A percentile compares a stretch with the other conserved stretches of the same genome.
phyloP scores from a whole-genome alignment of 2,888 invertebrate genomes.

The Clitarchus hookeri region DNA sequence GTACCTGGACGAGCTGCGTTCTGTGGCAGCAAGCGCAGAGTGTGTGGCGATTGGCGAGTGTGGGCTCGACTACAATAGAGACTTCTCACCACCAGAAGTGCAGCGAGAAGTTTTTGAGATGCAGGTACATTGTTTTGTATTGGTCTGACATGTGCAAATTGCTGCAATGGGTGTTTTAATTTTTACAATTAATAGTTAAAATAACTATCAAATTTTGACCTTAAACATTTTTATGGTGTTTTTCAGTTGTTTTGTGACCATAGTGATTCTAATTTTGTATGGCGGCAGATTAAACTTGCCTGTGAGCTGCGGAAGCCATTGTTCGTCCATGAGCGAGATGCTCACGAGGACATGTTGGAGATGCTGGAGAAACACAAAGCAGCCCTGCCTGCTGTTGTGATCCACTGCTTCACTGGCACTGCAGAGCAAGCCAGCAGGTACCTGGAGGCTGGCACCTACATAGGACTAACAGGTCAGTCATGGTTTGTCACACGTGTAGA shows the following conservation, averaged over 20 bases:
- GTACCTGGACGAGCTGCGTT: conserved; percentile 65
- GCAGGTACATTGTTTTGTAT: conserved; percentile 61
- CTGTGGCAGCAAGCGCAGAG: conserved; percentile 78
- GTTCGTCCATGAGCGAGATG: conserved; percentile 90
- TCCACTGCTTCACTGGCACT: conserved; percentile 91
- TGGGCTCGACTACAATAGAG: conserved; percentile 91
- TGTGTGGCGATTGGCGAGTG: conserved; percentile 95
- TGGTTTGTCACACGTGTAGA: too few relatives aligned
- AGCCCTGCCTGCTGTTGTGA: conserved; percentile 77
- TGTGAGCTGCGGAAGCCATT: conserved; percentile 85
- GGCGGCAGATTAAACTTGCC: conserved; percentile 76
- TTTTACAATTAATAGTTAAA: too few relatives aligned
- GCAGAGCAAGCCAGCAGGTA: conserved; percentile 82
- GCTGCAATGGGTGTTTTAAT: too few relatives aligned
- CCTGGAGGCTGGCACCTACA: conserved; percentile 81
- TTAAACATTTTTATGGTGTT: too few relatives aligned
- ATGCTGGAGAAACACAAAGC: conserved; percentile 64
- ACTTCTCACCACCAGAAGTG: conserved; percentile 87
- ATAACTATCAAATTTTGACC: too few relatives aligned
- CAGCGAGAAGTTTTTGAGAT: conserved; percentile 87
- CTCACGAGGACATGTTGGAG: conserved; percentile 81
- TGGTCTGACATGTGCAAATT: too few relatives aligned
- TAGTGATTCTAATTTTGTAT: conserved; percentile 27
- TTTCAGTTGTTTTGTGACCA: neutral
- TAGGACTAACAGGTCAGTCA: conserved; percentile 74